Conservation (phyloP, 1,140 invertebrate genomes). For the Oncopeltus fasciatus region DNA sequence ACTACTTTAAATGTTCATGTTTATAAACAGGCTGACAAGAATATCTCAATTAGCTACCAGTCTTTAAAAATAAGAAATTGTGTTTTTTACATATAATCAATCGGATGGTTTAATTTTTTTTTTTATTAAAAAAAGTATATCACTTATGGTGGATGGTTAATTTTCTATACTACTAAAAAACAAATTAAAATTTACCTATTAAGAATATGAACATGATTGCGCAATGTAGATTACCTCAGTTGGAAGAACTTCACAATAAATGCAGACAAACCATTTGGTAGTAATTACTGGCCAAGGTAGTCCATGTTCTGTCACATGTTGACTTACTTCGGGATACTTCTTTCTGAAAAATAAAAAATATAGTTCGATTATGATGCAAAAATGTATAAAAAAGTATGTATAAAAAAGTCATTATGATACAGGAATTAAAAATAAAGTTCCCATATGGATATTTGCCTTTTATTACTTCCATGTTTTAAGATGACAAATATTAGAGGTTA, state of each 20-base stretch:
- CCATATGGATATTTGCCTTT: no score
- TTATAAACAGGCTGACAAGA: no score
- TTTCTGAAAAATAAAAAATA: slow-evolving; percentile 36
- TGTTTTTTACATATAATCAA: not conserved
- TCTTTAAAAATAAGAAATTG: no score
- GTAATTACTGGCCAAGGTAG: slow-evolving; percentile 74
- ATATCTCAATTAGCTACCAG: no score
- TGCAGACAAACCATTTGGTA: slow-evolving; percentile 89
- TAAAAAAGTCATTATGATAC: no score
- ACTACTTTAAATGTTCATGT: no score
- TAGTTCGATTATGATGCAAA: no score
- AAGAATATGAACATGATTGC: not conserved
- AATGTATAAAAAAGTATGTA: no score
- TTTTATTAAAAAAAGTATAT: not conserved
- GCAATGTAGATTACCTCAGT: slow-evolving; percentile 50
- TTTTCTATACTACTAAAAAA: slow-evolving; percentile 4
- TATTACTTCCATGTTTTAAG: no score
- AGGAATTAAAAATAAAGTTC: no score
- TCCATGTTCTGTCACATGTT: slow-evolving; percentile 57
- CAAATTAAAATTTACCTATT: no score
- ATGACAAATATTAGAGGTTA: no score
- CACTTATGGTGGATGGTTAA: not conserved
- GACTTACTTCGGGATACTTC: slow-evolving; percentile 61
- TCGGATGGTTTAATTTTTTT: not conserved
- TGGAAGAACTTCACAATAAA: slow-evolving; percentile 80